Evolutionary conservation across 2,888 invertebrate genomes (phyloP).

Genomic region (Aphidoletes aphidimyza): DNA sequence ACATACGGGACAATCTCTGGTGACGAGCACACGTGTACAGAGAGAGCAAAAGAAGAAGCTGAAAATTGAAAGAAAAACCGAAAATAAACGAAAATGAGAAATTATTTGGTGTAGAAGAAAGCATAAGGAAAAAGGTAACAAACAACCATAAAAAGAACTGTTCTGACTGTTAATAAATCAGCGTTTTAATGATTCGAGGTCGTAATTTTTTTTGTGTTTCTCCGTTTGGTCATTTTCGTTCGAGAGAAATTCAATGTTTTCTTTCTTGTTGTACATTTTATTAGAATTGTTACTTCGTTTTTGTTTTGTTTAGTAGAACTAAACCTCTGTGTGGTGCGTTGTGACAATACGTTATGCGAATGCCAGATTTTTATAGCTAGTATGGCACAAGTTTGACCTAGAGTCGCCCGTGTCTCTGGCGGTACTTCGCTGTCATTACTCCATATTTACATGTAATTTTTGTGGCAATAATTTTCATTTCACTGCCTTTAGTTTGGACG

Average conservation of each 20-base stretch:
- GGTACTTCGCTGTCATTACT: not conserved
- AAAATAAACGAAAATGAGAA: not conserved
- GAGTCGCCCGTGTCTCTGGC: not conserved
- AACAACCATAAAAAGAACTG: constrained; percentile 52
- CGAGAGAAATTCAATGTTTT: no score
- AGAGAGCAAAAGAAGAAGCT: not conserved
- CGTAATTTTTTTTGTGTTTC: constrained; percentile 16
- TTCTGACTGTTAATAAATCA: constrained; percentile 66
- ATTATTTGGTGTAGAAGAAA: not conserved
- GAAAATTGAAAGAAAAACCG: not conserved
- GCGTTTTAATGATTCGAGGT: constrained; percentile 65
- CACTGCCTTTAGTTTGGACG: no score
- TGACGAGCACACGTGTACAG: no score
- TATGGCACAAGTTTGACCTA: constrained; percentile 14
- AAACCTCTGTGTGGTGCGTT: no score
- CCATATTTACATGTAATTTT: no score
- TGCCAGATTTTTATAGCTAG: no score
- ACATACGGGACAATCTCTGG: not conserved
- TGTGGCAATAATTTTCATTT: no score
- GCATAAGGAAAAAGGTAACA: constrained; percentile 51
- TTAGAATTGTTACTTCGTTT: no score
- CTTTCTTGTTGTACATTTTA: no score
- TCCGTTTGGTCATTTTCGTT: not conserved
- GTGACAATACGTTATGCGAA: not conserved
- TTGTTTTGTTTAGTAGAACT: no score